phyloP scores from a whole-genome alignment of 2,797 vertebrate species.

The Scolopax rusticola region DNA sequence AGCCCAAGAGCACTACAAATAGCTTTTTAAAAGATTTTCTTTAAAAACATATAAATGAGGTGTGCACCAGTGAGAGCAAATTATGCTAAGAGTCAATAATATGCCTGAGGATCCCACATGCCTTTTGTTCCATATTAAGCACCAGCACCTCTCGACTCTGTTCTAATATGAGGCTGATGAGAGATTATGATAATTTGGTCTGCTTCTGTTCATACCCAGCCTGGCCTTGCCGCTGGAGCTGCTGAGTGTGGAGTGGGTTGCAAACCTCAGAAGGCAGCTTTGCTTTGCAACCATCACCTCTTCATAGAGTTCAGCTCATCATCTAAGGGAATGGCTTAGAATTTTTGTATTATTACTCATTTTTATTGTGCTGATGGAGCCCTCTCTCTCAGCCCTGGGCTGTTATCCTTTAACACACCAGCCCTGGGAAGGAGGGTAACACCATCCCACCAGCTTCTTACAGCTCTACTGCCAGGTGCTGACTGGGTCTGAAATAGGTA shows the following conservation, averaged over 20 bases:
- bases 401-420: not conserved
- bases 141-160: not conserved
- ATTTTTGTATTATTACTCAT: not conserved
- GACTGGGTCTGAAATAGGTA: rapidly evolving
- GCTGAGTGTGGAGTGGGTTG: not conserved
- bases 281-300: not conserved
- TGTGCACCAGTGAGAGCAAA: not conserved
- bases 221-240: not conserved
- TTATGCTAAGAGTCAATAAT: not conserved
- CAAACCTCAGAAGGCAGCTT: not conserved
- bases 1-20: not conserved
- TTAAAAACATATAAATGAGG: not conserved
- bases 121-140: not conserved
- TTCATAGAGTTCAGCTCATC: not conserved
- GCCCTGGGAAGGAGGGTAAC: not conserved
- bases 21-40: not conserved
- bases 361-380: not conserved
- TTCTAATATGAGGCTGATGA: not conserved
- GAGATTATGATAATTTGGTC: not conserved
- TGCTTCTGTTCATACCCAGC: not conserved
- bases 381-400: not conserved
- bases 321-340: not conserved
- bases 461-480: not conserved
- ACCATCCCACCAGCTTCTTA: not conserved
- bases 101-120: not conserved